Percentiles rank a stretch among this genome's conserved stretches.
phyloP scores from a whole-genome alignment of 1,140 invertebrate genomes.

The Popillia japonica region DNA sequence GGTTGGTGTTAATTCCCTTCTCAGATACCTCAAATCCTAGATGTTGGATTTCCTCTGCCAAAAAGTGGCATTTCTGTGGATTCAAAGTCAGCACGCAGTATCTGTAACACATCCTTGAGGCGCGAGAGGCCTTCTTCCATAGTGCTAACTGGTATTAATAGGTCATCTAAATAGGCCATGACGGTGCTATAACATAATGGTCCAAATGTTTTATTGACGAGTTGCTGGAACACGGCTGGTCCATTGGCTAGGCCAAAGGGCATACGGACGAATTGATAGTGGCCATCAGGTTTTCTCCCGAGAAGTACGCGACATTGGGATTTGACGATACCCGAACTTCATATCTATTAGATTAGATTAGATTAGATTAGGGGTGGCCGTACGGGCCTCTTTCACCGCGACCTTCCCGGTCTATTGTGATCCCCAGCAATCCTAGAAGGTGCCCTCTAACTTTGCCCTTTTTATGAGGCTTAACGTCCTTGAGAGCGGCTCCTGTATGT shows the following conservation, averaged over 20 bases:
- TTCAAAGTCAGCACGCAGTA: slow-evolving; percentile 52
- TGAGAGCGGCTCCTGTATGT: no score
- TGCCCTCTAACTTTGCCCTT: no score
- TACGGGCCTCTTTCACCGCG: no score
- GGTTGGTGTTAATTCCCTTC: slow-evolving; percentile 47
- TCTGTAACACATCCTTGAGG: slow-evolving; percentile 51
- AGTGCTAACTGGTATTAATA: slow-evolving; percentile 49
- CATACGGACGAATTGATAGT: slow-evolving; percentile 53
- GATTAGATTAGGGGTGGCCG: no score
- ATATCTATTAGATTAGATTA: no score
- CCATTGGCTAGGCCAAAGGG: slow-evolving; percentile 55
- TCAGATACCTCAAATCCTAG: slow-evolving; percentile 49
- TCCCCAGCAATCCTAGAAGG: no score
- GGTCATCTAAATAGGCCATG: slow-evolving; percentile 54
- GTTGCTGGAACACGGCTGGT: slow-evolving; percentile 50
- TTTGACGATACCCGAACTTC: slow-evolving; percentile 41
- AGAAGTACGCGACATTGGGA: slow-evolving; percentile 36
- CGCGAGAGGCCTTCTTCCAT: slow-evolving; percentile 53
- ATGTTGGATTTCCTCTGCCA: slow-evolving; percentile 44
- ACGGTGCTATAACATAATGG: slow-evolving; percentile 42
- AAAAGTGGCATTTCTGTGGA: slow-evolving; percentile 51
- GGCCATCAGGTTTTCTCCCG: slow-evolving; percentile 46
- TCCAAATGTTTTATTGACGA: slow-evolving; percentile 52
- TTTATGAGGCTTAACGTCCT: no score
- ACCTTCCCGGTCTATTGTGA: no score